phyloP scores from a whole-genome alignment of 1,140 invertebrate species.

The Cydia splendana region DNA sequence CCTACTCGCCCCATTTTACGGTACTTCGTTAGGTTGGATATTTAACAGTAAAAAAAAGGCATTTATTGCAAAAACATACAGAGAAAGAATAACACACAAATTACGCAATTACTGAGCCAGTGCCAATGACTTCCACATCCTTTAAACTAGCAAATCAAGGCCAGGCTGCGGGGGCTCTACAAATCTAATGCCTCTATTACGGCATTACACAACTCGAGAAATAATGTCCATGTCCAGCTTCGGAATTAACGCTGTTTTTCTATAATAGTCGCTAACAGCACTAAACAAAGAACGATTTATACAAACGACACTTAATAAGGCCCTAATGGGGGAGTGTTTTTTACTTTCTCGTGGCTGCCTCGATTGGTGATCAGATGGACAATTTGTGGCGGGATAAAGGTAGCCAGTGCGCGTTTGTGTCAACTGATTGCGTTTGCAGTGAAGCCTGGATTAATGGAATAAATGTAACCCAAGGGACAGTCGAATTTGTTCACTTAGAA shows the following conservation, averaged over 20 bases:
- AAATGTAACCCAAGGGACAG: background rate
- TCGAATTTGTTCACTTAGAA: no score
- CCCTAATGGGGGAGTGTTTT: slow-evolving; percentile 35
- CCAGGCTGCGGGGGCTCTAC: slow-evolving; percentile 7
- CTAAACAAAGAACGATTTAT: slow-evolving; percentile 27
- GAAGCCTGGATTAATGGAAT: background rate
- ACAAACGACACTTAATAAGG: slow-evolving; percentile 34
- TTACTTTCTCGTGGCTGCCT: slow-evolving; percentile 20
- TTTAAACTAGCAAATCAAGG: slow-evolving; percentile 17
- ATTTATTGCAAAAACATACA: background rate
- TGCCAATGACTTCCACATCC: slow-evolving; percentile 19
- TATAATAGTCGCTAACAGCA: slow-evolving; percentile 23
- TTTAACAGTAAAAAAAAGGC: no score
- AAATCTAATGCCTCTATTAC: slow-evolving; percentile 16
- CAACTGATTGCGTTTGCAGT: slow-evolving; percentile 53
- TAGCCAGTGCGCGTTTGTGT: slow-evolving; percentile 36
- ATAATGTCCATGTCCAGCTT: slow-evolving; percentile 16
- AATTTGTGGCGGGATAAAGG: slow-evolving; percentile 39
- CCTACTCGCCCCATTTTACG: no score
- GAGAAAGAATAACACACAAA: background rate
- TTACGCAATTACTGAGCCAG: background rate
- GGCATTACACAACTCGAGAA: background rate
- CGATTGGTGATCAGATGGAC: slow-evolving; percentile 14
- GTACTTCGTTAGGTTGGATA: no score
- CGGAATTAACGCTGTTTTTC: slow-evolving; percentile 18